A percentile compares a stretch with the other conserved stretches of the same genome.
These are phyloP conservation scores for Anorthoa munda DNA, from an alignment of 2,888 invertebrate genomes.

Conservation along the genomic window DNA sequence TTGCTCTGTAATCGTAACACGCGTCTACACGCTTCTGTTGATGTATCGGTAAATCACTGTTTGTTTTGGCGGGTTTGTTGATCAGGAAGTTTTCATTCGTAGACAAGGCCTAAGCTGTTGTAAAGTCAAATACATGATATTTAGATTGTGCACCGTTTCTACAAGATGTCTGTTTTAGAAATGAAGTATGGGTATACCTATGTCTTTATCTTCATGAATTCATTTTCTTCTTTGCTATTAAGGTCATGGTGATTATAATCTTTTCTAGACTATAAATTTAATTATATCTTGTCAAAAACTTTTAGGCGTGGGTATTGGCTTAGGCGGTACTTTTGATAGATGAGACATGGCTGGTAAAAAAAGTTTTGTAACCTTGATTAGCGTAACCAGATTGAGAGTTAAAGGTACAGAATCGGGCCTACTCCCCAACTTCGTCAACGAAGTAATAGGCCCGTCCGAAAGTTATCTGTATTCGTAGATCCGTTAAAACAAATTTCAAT, in stretches of 20 bases:
- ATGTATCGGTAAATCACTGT: constrained; percentile 32
- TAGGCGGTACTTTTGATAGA: background rate
- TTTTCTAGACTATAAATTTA: background rate
- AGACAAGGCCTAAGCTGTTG: constrained; percentile 18
- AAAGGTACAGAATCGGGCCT: background rate
- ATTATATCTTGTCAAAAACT: constrained; percentile 18
- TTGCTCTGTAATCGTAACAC: constrained; percentile 34
- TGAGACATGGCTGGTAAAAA: background rate
- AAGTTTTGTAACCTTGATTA: background rate
- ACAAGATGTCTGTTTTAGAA: background rate
- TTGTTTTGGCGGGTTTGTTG: constrained; percentile 36
- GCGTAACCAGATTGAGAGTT: background rate
- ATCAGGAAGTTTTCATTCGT: constrained; percentile 25
- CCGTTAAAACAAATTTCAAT: too few relatives aligned
- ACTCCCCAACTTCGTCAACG: too few relatives aligned
- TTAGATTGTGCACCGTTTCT: background rate
- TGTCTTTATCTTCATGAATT: background rate
- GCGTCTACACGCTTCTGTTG: constrained; percentile 19
- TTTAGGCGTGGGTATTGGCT: background rate
- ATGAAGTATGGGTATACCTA: background rate
- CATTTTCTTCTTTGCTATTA: background rate
- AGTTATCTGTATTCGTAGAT: too few relatives aligned
- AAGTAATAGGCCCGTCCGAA: too few relatives aligned
- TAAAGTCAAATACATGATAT: constrained; percentile 11
- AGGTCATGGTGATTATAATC: background rate